Evolutionary conservation across 2,888 invertebrate genomes (phyloP).

Genomic region (Camponotus fellah): DNA sequence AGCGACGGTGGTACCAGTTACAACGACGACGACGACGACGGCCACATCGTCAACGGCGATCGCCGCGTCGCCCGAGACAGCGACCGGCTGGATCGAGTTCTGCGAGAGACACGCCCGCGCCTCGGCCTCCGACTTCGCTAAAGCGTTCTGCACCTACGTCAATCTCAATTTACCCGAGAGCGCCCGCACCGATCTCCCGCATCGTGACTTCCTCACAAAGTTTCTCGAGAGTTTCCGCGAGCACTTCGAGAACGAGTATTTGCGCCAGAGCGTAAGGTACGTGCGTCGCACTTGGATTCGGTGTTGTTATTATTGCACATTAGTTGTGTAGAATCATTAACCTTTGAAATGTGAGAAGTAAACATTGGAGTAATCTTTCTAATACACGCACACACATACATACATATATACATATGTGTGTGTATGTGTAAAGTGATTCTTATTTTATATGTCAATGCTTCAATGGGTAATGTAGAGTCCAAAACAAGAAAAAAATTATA

Average conservation of each 20-base stretch:
- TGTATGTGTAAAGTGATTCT: background rate
- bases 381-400: too few relatives aligned
- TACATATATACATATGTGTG: background rate
- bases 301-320: background rate
- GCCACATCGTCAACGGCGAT: slow-evolving; percentile 72
- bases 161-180: slow-evolving; percentile 90
- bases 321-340: slow-evolving; percentile 21
- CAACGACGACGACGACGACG: slow-evolving; percentile 68
- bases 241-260: slow-evolving; percentile 94
- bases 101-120: slow-evolving; percentile 95
- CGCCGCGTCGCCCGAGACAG: slow-evolving; percentile 87
- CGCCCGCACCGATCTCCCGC: slow-evolving; percentile 89
- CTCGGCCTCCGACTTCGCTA: slow-evolving; percentile 95
- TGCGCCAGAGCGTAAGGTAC: slow-evolving; percentile 86
- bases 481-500: background rate
- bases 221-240: slow-evolving; percentile 95
- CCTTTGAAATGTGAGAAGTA: slow-evolving; percentile 19
- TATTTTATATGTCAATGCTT: background rate
- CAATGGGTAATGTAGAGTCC: background rate
- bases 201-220: slow-evolving; percentile 93
- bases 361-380: background rate
- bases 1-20: slow-evolving; percentile 53
- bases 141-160: slow-evolving; percentile 93
- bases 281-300: background rate
- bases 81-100: slow-evolving; percentile 93